Conservation (phyloP, 2,797 vertebrate species). For the Myotis findleyi region DNA sequence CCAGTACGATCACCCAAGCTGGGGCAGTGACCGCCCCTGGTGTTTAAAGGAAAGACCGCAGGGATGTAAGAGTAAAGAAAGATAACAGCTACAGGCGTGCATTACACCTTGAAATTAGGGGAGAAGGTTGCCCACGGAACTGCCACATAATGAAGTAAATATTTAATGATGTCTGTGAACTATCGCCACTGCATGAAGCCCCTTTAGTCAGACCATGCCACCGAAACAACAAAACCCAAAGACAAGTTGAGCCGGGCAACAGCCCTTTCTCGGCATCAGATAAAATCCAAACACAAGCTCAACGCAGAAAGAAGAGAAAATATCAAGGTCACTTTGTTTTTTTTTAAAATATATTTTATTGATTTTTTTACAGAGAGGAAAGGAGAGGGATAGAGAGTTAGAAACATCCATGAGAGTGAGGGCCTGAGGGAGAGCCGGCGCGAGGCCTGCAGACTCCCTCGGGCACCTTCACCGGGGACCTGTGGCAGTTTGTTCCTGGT, state of each 20-base stretch:
- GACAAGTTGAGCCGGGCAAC: neutral
- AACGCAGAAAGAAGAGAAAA: neutral
- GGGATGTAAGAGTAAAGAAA: neutral
- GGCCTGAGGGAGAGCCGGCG: fast-evolving
- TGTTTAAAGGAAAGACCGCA: neutral
- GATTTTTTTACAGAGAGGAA: too few species aligned
- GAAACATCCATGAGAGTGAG: too few species aligned
- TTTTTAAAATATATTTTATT: too few species aligned
- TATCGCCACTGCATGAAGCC: neutral
- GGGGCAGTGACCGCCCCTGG: neutral
- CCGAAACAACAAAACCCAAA: neutral
- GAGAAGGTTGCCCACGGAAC: neutral
- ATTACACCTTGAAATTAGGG: neutral
- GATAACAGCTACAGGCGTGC: neutral
- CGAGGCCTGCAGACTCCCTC: fast-evolving
- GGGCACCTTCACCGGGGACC: neutral
- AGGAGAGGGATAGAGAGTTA: too few species aligned
- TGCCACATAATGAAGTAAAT: neutral
- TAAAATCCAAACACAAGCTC: neutral
- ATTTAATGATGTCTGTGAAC: neutral
- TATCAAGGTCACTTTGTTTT: neutral
- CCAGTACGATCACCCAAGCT: neutral
- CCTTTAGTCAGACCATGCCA: neutral
- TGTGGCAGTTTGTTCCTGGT: neutral
- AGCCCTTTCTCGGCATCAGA: neutral